Base-by-base conservation (phyloP, 2,797 vertebrate genomes). In the Chanos chanos region DNA sequence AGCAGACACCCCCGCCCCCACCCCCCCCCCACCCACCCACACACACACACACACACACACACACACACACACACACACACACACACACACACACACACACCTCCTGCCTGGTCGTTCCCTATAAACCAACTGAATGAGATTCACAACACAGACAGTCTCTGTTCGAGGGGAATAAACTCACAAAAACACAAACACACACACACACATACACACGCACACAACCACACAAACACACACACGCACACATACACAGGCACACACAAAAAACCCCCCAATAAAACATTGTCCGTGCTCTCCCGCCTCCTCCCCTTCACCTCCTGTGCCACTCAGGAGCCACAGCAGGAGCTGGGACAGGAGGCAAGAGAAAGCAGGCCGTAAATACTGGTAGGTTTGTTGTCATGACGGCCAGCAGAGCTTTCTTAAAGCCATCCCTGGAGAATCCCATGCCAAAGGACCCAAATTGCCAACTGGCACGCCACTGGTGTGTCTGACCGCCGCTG, bases 301-400 rank as follows among this genome's bases (percentile, higher is more conserved):
- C 22, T 55, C 52, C 52, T 45, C 49, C 28, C 41, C 40, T 39
- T 52, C 64, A 45, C n/a, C n/a, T n/a, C n/a, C n/a, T n/a, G n/a
- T n/a, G n/a, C n/a, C n/a, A n/a, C n/a, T n/a, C 39, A 30, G 49
- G 67, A 70, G 47, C 21, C 64, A 62, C 71, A 73, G 66, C 64
- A 67, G 72, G 64, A 64, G 64, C 41, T 63, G 64, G 61, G 49
- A 64, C 64, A 68, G 53, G 63, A 71, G 72, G 68, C 52, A 71
- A 55, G 65, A 71, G 68, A 74, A 74, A 70, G 69, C 72, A 34
- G 45, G 65, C 61, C 59, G 61, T 74, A 74, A 74, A 74, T 74
- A 74, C 68, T 67, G 16, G 8, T 72, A 71, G 68, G 72, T 71
- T 68, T 74, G 68, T 74, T 65, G 68, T 68, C 68, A 74, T 71